Evolutionary conservation across 1,140 invertebrate genomes (phyloP).

Genomic region (Saccostrea cuccullata): DNA sequence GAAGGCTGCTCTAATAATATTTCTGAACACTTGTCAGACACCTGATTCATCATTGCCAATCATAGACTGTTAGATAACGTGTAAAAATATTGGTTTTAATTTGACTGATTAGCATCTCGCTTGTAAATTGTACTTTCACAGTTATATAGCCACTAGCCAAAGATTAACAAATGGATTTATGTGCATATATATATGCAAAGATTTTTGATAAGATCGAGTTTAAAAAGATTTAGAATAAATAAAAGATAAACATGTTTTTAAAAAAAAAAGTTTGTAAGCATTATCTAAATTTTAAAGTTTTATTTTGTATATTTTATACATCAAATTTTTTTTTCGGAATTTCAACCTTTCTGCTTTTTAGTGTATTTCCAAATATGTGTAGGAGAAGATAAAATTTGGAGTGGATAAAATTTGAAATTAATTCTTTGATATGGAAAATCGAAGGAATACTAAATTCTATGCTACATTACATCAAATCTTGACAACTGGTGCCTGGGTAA

Average conservation of each 20-base stretch:
- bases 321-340: not conserved
- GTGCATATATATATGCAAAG: too few relatives aligned
- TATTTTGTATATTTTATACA: not conserved
- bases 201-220: too few relatives aligned
- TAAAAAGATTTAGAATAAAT: too few relatives aligned
- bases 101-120: not conserved
- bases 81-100: conserved; percentile 20
- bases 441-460: not conserved
- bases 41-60: not conserved
- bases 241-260: too few relatives aligned
- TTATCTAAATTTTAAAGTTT: not conserved
- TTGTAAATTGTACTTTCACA: not conserved
- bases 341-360: too few relatives aligned
- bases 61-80: not conserved
- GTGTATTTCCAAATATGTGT: not conserved
- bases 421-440: not conserved
- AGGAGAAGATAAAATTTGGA: not conserved
- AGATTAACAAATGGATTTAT: not conserved
- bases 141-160: conserved; percentile 4
- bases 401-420: not conserved
- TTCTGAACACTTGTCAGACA: not conserved
- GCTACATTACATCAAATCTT: conserved; percentile 4
- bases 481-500: not conserved
- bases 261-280: too few relatives aligned
- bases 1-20: not conserved